Evolutionary conservation across 2,797 vertebrate genomes (phyloP), one percentile per base, ranked within the genome.

Genomic region (Orientallactaga sibirica): DNA sequence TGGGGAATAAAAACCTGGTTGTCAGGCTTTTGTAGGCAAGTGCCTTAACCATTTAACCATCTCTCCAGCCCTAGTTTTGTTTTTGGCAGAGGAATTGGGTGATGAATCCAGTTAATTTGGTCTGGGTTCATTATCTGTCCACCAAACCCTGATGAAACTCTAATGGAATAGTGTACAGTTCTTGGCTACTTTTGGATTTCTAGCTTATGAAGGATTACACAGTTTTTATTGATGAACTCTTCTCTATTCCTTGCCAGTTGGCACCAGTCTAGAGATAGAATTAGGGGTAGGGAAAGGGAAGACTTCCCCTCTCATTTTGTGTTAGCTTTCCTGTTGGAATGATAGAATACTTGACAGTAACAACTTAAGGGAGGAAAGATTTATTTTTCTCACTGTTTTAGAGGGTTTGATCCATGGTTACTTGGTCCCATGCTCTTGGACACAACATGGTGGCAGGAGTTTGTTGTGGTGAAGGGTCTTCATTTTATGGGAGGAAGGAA

Each of bases 181-280:
- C 25, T 43, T 55, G 62, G 1, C n/a, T 78, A 74, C 68, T 80
- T 94, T 71, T 82, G 29, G 37, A 43, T 83, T 92, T 92, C 58
- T 61, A 48, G 66, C 82, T 86, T 93, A 70, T 81, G 92, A 94
- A 70, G n/a, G 5, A 41, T 87, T 58, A 85, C 43, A 3, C 8
- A 66, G 58, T 75, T 88, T 90, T 77, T 52, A 81, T 86, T 24
- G 52, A 16, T n/a, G 19, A 66, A n/a, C 62, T 90, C 24, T 73
- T 76, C 64, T 67, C 15, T 66, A 3, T 89, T 91, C 16, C 48
- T 87, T 88, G 68, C 58, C 29, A 27, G 1, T 90, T 67, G 71
- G 62, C 41, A 82, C 71, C 27, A 55, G 0, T 92, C 41, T 88
- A 29, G 84, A 92, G 61, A 67, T 2, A 52, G 29, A 70, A 16